Conservation (phyloP, 1,140 invertebrate genomes). For the Eriocheir sinensis region DNA sequence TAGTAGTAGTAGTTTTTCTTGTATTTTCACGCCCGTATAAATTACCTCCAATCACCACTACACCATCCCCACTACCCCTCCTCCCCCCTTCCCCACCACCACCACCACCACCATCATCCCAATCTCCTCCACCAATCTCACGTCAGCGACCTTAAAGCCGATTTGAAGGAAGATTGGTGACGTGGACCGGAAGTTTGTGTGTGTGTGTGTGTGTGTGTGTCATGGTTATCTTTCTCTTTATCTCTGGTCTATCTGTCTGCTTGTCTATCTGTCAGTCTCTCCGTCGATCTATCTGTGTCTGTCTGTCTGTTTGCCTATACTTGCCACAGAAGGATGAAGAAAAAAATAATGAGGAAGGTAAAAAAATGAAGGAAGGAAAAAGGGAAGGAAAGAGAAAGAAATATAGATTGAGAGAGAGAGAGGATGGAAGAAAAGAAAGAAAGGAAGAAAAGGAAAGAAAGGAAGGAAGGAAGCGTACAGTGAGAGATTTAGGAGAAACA, state of each 20-base stretch:
- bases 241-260: neutral
- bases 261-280: too few species aligned
- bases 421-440: too few species aligned
- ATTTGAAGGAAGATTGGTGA: constrained; percentile 7
- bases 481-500: too few species aligned
- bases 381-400: too few species aligned
- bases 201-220: constrained; percentile 19
- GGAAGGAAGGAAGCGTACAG: too few species aligned
- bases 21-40: neutral
- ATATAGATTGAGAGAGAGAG: too few species aligned
- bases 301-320: neutral
- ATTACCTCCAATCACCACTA: neutral
- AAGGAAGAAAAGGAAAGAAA: too few species aligned
- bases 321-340: too few species aligned
- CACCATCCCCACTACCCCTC: neutral
- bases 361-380: too few species aligned
- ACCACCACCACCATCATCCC: neutral
- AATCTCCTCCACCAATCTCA: neutral
- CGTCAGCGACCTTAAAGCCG: constrained; percentile 19
- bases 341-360: too few species aligned
- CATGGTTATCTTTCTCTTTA: too few species aligned
- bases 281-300: too few species aligned
- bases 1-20: neutral
- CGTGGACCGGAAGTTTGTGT: neutral
- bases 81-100: neutral